These are phyloP conservation scores for Diploptera punctata DNA, from an alignment of 2,888 invertebrate species.

Conservation along the genomic window DNA sequence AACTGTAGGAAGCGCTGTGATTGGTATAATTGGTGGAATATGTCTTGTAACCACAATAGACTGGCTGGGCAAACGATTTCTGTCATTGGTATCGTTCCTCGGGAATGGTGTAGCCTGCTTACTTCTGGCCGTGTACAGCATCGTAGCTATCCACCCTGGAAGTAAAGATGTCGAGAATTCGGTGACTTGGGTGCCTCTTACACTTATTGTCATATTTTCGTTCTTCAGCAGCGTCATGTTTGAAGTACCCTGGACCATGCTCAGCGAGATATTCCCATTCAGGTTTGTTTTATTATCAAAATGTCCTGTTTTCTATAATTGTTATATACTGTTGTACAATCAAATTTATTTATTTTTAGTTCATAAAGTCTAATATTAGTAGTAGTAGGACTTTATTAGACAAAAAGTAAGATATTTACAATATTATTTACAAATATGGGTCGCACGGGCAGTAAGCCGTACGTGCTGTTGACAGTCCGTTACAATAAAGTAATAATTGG, in stretches of 20 bases:
- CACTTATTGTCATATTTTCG: not conserved
- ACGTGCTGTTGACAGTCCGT: too few relatives aligned
- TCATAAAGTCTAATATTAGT: too few relatives aligned
- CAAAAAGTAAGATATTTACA: too few relatives aligned
- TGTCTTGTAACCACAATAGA: not conserved
- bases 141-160: not conserved
- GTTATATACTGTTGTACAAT: too few relatives aligned
- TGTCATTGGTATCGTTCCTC: not conserved
- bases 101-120: not conserved
- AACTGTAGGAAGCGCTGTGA: conserved; percentile 54
- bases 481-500: too few relatives aligned
- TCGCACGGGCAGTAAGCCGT: too few relatives aligned
- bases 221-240: conserved; percentile 9
- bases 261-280: conserved; percentile 13
- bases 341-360: too few relatives aligned
- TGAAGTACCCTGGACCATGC: conserved; percentile 8
- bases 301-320: too few relatives aligned
- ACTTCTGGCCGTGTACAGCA: not conserved
- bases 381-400: too few relatives aligned
- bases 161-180: not conserved
- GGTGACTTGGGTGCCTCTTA: not conserved
- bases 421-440: too few relatives aligned
- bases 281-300: not conserved
- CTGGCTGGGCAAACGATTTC: not conserved
- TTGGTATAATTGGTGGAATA: not conserved